Evolutionary conservation across 2,888 invertebrate genomes (phyloP).

Genomic region (Lasioglossum figueresi): DNA sequence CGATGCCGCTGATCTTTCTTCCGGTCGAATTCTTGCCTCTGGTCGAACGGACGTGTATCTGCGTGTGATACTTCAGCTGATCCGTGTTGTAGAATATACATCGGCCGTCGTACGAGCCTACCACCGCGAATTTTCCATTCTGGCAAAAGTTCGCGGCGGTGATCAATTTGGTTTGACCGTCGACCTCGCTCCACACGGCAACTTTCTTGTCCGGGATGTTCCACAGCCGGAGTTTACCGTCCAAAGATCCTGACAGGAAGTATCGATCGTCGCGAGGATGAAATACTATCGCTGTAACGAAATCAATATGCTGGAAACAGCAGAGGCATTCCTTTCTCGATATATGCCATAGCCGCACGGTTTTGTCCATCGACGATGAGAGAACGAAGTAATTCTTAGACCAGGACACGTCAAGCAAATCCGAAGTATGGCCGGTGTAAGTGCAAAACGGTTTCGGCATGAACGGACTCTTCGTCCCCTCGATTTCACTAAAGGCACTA

Average conservation of each 20-base stretch:
- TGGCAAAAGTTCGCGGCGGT: constrained; percentile 99
- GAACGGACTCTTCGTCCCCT: constrained; percentile 88
- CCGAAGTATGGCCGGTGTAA: constrained; percentile 97
- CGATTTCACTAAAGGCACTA: constrained; percentile 85
- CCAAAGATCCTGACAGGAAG: constrained; percentile 98
- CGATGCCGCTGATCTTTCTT: constrained; percentile 98
- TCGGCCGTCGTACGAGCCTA: constrained; percentile 98
- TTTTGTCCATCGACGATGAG: constrained; percentile 99
- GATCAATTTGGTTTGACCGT: constrained; percentile 96
- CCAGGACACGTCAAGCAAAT: constrained; percentile 98
- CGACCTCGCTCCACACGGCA: constrained; percentile 98
- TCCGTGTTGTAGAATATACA: constrained; percentile 99
- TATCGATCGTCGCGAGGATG: constrained; percentile 96
- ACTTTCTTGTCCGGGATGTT: constrained; percentile 99
- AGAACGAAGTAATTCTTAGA: constrained; percentile 99
- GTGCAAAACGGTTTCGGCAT: constrained; percentile 96
- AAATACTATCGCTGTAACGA: constrained; percentile 99
- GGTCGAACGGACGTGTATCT: constrained; percentile 97
- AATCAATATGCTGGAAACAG: constrained; percentile 99
- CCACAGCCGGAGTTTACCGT: constrained; percentile 99
- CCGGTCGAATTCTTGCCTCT: constrained; percentile 98
- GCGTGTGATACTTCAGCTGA: constrained; percentile 98
- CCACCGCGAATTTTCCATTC: constrained; percentile 98
- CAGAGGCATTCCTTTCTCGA: constrained; percentile 98
- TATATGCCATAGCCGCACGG: constrained; percentile 98